Conservation (phyloP, 2,888 invertebrate genomes). For the Acholoe squamosa region DNA sequence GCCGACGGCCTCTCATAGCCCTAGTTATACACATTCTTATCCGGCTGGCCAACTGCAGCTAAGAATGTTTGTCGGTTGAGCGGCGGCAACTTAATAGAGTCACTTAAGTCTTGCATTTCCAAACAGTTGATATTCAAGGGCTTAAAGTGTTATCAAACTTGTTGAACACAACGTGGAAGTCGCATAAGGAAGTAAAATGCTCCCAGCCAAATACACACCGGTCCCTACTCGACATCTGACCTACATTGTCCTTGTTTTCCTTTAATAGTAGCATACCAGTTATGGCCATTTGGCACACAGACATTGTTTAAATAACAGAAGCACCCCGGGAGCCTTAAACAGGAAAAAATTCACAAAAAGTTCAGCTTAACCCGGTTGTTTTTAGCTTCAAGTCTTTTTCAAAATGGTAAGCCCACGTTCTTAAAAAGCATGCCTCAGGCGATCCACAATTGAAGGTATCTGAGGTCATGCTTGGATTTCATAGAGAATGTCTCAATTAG, state of each 20-base stretch:
- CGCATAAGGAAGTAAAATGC: not conserved
- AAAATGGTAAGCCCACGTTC: not conserved
- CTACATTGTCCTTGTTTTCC: not conserved
- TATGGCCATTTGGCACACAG: not conserved
- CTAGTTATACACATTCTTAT: slow-evolving; percentile 39
- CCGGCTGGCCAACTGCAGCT: slow-evolving; percentile 14
- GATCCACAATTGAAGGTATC: slow-evolving; percentile 4
- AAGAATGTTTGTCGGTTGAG: slow-evolving; percentile 12
- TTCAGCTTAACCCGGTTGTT: slow-evolving; percentile 10
- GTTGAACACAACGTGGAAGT: not conserved
- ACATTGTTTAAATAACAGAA: not conserved
- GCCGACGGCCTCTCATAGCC: not conserved
- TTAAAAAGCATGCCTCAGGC: not conserved
- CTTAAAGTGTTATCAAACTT: slow-evolving; percentile 13
- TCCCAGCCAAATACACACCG: not conserved
- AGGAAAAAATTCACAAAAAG: not conserved
- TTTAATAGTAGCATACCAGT: not conserved
- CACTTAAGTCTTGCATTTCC: slow-evolving; percentile 20
- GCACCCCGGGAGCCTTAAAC: not conserved
- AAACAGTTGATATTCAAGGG: slow-evolving; percentile 17
- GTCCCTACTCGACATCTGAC: not conserved
- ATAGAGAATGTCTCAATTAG: not conserved
- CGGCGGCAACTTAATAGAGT: slow-evolving; percentile 18
- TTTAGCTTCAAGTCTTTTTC: not conserved
- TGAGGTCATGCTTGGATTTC: slow-evolving; percentile 6